Base-by-base conservation (phyloP, 2,797 vertebrate genomes). In the Trachurus trachurus region DNA sequence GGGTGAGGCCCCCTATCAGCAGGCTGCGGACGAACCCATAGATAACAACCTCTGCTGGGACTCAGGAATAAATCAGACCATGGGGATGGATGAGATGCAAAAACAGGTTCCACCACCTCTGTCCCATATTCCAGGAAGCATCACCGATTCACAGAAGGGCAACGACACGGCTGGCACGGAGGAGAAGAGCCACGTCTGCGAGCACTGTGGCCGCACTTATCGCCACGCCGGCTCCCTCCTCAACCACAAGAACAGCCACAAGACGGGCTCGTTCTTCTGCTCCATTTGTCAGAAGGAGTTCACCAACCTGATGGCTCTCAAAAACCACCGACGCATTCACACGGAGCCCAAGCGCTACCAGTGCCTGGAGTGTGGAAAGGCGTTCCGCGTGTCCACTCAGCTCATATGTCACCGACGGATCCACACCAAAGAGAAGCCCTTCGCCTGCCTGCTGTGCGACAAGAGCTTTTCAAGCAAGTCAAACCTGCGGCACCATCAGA, bases 241-340 rank as follows among this genome's bases (percentile, higher is more conserved):
- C 74, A 98, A 98, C 89, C 97, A 98, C 92, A 97, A 97, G 71
- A 97, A 97, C 94, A 98, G 96, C 85, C 97, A 98, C 92, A 96
- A 97, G 91, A 97, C 94, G 0, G 97, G 97, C 71, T 93, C 95
- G 39, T 98, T 97, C 77, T 95, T 94, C 72, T 98, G 97, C 91
- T 84, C 94, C 0, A 85, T 95, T 49, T 96, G 96, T 88, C 94
- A 95, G 76, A 96, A 96, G 60, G 94, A 96, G 91, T 96, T 96
- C 89, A 93, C 91, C 80, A 96, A 96, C 90, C 92, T 96, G 66
- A 96, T 97, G 88, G 96, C 96, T 4, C 96, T 98, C 29, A 97
- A 97, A 90, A 97, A 97, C 93, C 97, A 97, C 90, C 88, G 95
- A 9, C 96, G 97, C 40, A 97, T 96, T 80, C 97, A 96, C 74